Percentiles rank a stretch among this genome's conserved stretches.
Conservation (phyloP, 2,113 vertebrate species). For the Rhinoptilus africanus region DNA sequence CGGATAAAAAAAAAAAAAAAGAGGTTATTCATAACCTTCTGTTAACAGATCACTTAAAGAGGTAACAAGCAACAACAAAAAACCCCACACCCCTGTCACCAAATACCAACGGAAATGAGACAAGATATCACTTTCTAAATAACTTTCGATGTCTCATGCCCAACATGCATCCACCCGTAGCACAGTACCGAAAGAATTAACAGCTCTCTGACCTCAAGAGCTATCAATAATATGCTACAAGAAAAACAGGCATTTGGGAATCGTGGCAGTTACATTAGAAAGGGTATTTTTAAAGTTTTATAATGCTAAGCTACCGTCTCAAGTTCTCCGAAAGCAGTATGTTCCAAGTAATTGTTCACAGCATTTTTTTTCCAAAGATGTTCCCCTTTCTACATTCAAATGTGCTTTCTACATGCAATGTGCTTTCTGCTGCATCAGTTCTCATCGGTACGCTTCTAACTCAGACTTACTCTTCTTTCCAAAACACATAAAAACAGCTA, state of each 20-base stretch:
- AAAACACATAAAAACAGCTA: not conserved
- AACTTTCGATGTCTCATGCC: not conserved
- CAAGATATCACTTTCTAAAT: not conserved
- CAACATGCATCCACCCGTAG: not conserved
- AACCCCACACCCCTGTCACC: not conserved
- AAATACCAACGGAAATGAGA: not conserved
- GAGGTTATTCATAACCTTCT: rapidly evolving
- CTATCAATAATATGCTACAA: not conserved
- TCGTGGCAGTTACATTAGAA: not conserved
- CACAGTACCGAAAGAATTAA: not conserved
- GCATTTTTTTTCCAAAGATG: not conserved
- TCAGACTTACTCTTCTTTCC: not conserved
- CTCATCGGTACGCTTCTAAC: not conserved
- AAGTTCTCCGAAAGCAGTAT: not conserved
- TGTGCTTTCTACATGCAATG: not conserved
- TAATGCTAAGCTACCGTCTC: not conserved
- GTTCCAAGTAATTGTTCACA: not conserved
- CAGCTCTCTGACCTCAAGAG: not conserved
- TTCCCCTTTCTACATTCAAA: not conserved
- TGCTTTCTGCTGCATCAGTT: not conserved
- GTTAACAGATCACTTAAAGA: not conserved
- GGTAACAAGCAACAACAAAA: not conserved
- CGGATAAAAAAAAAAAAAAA: not conserved
- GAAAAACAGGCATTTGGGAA: not conserved
- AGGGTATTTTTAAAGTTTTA: not conserved